A percentile compares a stretch with the other conserved stretches of the same genome.
Evolutionary conservation across 2,888 invertebrate species (phyloP).

Genomic region (Phymatocera aterrima): DNA sequence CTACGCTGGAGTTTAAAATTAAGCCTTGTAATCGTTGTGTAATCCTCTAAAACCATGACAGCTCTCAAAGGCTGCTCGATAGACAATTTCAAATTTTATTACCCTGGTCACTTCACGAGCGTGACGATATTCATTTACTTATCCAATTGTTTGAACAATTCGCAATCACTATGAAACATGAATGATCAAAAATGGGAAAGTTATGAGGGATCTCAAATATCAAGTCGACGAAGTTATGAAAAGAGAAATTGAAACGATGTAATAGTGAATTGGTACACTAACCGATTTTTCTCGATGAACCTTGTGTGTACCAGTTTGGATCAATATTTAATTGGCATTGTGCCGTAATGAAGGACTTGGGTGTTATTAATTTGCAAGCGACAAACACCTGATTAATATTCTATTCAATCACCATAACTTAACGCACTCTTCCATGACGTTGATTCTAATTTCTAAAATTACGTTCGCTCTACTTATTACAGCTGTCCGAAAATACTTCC

Average conservation of each 20-base stretch:
- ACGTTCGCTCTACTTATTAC: constrained; percentile 60
- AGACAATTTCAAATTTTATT: constrained; percentile 48
- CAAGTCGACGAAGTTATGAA: background rate
- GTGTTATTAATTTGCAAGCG: constrained; percentile 34
- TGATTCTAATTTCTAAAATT: constrained; percentile 57
- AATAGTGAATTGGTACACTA: background rate
- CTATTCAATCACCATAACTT: constrained; percentile 63
- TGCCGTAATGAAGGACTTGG: constrained; percentile 18
- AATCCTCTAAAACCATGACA: constrained; percentile 73
- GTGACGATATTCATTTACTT: constrained; percentile 9
- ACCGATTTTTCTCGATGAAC: constrained; percentile 24
- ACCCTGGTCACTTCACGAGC: constrained; percentile 15
- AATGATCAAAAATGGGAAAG: background rate
- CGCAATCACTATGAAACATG: background rate
- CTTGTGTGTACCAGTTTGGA: constrained; percentile 14
- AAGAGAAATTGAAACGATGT: background rate
- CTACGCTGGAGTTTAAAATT: constrained; percentile 68
- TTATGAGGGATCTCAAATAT: background rate
- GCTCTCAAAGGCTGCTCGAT: constrained; percentile 51
- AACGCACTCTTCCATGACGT: constrained; percentile 66
- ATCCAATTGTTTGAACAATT: background rate
- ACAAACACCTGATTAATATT: constrained; percentile 64
- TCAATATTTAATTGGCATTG: constrained; percentile 44
- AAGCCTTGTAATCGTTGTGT: constrained; percentile 74
- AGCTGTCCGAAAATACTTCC: constrained; percentile 60